These are phyloP conservation scores for Hepsetus odoe DNA, from an alignment of 2,113 vertebrate species.

Conservation along the genomic window DNA sequence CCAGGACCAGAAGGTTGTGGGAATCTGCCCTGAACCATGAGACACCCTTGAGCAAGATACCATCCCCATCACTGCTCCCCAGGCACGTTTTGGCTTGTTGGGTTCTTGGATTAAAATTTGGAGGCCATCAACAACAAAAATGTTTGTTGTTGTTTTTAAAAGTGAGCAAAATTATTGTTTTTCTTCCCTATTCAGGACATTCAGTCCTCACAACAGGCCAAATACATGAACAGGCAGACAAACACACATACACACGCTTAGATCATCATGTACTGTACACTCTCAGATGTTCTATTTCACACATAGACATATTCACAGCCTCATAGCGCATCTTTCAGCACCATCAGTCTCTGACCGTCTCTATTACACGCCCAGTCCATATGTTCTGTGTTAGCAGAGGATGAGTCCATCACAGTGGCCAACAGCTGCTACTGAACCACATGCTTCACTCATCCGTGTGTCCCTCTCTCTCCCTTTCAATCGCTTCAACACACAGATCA, in stretches of 20 bases:
- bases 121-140: too few species aligned
- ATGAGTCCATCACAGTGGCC: conserved; percentile 9
- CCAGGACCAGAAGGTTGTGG: too few species aligned
- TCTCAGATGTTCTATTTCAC: neutral
- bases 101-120: too few species aligned
- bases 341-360: neutral
- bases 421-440: conserved; percentile 32
- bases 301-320: neutral
- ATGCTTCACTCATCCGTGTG: neutral
- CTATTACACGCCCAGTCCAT: conserved; percentile 6
- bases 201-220: neutral
- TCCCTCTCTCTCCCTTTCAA: conserved; percentile 1
- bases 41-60: too few species aligned
- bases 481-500: conserved; percentile 36
- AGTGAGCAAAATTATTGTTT: too few species aligned
- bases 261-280: neutral
- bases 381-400: conserved; percentile 21
- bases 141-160: too few species aligned
- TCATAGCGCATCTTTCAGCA: neutral
- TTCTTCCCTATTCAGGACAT: neutral
- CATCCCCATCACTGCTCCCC: too few species aligned
- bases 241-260: neutral
- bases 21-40: too few species aligned
- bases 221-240: neutral
- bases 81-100: too few species aligned